Percentiles rank a stretch among this genome's conserved stretches.
Conservation (phyloP, 2,888 invertebrate species). For the Acrobasis consociella region DNA sequence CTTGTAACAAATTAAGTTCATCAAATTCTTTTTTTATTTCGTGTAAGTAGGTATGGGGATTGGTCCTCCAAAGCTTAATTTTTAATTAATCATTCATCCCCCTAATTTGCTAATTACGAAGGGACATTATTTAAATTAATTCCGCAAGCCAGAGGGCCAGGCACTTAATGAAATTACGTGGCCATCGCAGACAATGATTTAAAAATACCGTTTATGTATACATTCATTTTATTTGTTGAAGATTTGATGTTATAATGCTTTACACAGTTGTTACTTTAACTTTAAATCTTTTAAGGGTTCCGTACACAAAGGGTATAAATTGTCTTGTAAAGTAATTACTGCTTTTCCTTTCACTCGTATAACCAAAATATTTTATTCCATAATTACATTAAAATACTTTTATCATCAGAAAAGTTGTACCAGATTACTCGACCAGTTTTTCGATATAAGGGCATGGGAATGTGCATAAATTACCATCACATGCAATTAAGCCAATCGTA, state of each 20-base stretch:
- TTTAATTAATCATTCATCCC: constrained; percentile 38
- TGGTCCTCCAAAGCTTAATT: constrained; percentile 32
- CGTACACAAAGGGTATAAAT: too few species aligned
- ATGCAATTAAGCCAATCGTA: constrained; percentile 8
- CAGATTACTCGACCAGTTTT: constrained; percentile 8
- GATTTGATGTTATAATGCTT: too few species aligned
- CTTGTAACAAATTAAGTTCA: neutral
- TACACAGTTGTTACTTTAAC: too few species aligned
- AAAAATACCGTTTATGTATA: constrained; percentile 19
- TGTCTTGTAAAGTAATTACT: neutral
- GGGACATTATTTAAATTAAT: constrained; percentile 41
- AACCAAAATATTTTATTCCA: neutral
- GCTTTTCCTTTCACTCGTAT: constrained; percentile 1
- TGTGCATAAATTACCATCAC: constrained; percentile 10
- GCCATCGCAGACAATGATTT: constrained; percentile 33
- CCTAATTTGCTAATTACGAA: constrained; percentile 37
- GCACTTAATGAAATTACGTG: constrained; percentile 38
- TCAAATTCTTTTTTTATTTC: too few species aligned
- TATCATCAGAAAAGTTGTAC: neutral
- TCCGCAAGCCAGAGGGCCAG: constrained; percentile 34
- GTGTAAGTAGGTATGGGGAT: constrained; percentile 24
- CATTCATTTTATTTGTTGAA: neutral
- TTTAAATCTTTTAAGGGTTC: too few species aligned
- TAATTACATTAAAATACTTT: neutral
- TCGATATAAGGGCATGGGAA: constrained; percentile 19